Evolutionary conservation across 2,888 invertebrate species (phyloP), one percentile per base, ranked within the genome.

Genomic region (Arctia plantaginis): DNA sequence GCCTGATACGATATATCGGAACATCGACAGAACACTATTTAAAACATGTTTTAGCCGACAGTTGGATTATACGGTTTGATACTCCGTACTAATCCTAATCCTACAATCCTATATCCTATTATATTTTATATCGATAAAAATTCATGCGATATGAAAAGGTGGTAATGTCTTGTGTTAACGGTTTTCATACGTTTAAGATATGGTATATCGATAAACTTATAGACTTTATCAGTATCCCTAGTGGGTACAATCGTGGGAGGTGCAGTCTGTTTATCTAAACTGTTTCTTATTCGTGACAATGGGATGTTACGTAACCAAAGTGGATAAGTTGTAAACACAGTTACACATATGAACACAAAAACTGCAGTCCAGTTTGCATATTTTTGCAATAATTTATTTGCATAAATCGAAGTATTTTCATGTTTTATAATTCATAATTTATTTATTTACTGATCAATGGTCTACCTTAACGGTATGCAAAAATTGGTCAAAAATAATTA

Each of bases 251-350:
- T 44, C 76, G 81, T 82, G 81, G 69, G 83, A 81, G 76, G 77
- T 70, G 74, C 80, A 83, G 78, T 71, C 68, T 69, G 73, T 30
- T 70, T 70, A 66, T 7, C 68, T 73, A 75, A 76, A 74, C 64
- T 76, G 64, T 77, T 82, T 55, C 73, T 71, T 77, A 62, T 73
- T 75, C 78, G 76, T 82, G 83, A 77, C 83, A 82, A 83, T 65
- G n/a, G 35, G 44, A 68, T 55, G 71, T 77, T 80, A 76, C 59
- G 51, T 15, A 81, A 83, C 76, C 41, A 20, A 59, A 51, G 33
- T 39, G 65, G 69, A 66, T 69, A 69, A 73, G 55, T 39, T 69
- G 55, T n/a, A n/a, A n/a, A n/a, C 20, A n/a, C n/a, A 30, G 41
- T 66, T 72, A 15, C 67, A 67, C 67, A 30, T 67, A 27, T 66